Evolutionary conservation across 2,113 vertebrate genomes (phyloP), one percentile per base, ranked within the genome.

Genomic region (Nyctibius bracteatus): DNA sequence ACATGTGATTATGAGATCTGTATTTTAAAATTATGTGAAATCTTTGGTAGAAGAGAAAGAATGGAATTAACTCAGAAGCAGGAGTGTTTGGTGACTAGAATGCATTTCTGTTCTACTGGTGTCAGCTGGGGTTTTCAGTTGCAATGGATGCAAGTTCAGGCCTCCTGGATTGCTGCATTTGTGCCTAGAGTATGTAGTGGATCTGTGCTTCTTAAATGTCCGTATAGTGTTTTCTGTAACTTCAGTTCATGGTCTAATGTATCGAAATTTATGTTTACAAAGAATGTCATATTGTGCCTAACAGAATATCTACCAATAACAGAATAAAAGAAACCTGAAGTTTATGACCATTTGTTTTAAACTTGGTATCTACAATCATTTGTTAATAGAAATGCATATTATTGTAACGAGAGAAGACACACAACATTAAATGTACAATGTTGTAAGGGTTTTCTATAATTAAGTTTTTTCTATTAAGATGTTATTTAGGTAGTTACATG

Each of bases 251-350:
- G 37, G 27, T 96, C 78, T 96, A 27, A 93, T 49, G 83, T 83
- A 78, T 75, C 4, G 6, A 73, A 74, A 49, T 67, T 73, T 67
- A 78, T 82, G 94, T 96, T 97, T 96, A 97, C 97, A 96, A 54
- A 87, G 66, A 95, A 82, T 90, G 57, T 97, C 62, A 57, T 96
- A 47, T 82, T 93, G 96, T 97, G 97, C 95, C 96, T 97, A 97
- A 97, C 59, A 81, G 81, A 89, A 10, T 75, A 49, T 82, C 81
- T 94, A 84, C 81, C 75, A 81, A 16, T 94, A 95, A 79, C 63
- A 85, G 83, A 93, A 86, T 73, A 93, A 82, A 96, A 52, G 44
- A 84, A 90, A 83, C 58, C 74, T 91, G 74, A 88, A 85, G 67
- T 46, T 44, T 68, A 46, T 57, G 31, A 88, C 52, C 28, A 33